Evolutionary conservation across 2,888 invertebrate species (phyloP), one percentile per base, ranked within the genome.

Genomic region (Anthoptus insignis): DNA sequence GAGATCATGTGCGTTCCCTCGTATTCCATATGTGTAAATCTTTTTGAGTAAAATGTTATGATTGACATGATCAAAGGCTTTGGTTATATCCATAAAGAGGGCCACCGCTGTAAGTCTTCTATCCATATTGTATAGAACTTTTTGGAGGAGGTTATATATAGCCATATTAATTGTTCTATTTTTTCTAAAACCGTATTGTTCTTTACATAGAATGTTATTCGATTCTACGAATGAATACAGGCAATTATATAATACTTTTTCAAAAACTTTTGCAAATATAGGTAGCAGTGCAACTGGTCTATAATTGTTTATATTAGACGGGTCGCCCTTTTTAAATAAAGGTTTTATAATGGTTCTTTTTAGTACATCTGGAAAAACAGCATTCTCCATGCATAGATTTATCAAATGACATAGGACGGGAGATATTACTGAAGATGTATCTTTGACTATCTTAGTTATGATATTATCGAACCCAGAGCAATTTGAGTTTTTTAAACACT

Each of bases 261-360:
- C 29, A 71, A 68, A 66, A 58, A 59, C 19, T 50, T 50, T 50
- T 32, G 37, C 52, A 52, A 52, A 66, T 19, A 53, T n/a, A 6
- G 50, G 8, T 9, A 29, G 3, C n/a, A 50, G 14, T 3, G 50
- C 50, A 6, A 50, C 22, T 1, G 50, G 50, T 16, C 50, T 50
- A 50, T 58, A 61, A 56, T 59, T 64, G 58, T 27, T 27, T 14
- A 50, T 14, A n/a, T 50, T n/a, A 14, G 1, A 8, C 13, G 14
- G 27, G 16, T 50, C 50, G 8, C 14, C 50, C 16, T 50, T 50
- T 27, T 50, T 50, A 11, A 45, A 13, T 13, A 45, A 9, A 2
- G 45, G 45, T 8, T 45, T 45, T 45, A 50, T 50, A 16, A 45
- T 16, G 3, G 52, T 16, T 14, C 3, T 16, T 16, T 52, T 52